Evolutionary conservation across 2,888 invertebrate genomes (phyloP), one percentile per base, ranked within the genome.

Genomic region (Ophion ventricosus): DNA sequence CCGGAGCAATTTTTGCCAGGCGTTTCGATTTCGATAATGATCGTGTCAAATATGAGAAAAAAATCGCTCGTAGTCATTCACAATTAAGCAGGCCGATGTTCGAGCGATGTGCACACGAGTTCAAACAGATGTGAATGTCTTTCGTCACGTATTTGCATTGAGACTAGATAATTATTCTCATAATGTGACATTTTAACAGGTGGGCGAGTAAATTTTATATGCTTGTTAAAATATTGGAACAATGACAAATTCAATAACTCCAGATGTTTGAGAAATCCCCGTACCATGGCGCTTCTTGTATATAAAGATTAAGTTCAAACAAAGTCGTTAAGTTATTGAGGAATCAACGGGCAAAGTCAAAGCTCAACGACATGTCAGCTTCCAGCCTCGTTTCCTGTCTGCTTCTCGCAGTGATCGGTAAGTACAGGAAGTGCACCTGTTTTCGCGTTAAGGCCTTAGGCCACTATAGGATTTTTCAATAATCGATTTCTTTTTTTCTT

Each of bases 281-380:
- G 43, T 25, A 7, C 23, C 43, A 67, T 8, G 25, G 25, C 43
- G 67, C 8, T 67, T 49, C 25, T 43, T 17, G 35, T 49, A 67
- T 67, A 67, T 67, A 67, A 67, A 17, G 67, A 67, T 8, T 67
- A 67, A 25, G 67, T 23, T 67, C 17, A 8, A n/a, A 67, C 25
- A 49, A 67, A 17, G 23, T 23, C 14, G 43, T 43, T 43, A 4
- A 49, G 43, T 17, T 14, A 49, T 49, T 49, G 43, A 25, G 49
- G 43, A 23, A 49, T 67, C 25, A 43, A 49, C 67, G 14, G 25
- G 43, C 49, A 67, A 67, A 67, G 25, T 43, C 23, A 67, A 35
- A 25, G 25, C 23, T 49, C 25, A 67, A 25, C 49, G 35, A 17
- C 2, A 67, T 67, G 43, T 43, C 67, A 67, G 25, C 49, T 8